Conservation (phyloP, 2,888 invertebrate genomes). For the Tanytarsus gracilentus region DNA sequence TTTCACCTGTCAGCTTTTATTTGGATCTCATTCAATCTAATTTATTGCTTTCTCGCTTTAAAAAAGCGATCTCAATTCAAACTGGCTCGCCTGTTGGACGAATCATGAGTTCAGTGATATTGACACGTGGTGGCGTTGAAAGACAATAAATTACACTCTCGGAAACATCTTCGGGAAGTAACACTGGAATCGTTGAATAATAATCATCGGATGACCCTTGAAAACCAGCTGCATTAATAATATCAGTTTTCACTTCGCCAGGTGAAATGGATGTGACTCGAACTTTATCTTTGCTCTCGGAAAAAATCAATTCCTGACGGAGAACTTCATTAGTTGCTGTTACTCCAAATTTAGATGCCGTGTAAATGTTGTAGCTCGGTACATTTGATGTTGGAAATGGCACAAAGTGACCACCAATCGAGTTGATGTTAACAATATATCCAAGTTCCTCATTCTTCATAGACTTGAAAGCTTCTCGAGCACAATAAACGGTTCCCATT, state of each 20-base stretch:
- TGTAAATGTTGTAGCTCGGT: constrained; percentile 7
- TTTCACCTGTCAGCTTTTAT: too few species aligned
- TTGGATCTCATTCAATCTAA: neutral
- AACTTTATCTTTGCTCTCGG: constrained; percentile 4
- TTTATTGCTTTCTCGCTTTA: neutral
- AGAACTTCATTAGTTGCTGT: constrained; percentile 19
- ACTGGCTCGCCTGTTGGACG: constrained; percentile 6
- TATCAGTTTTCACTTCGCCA: constrained; percentile 40
- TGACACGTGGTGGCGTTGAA: constrained; percentile 9
- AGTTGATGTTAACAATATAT: constrained; percentile 42
- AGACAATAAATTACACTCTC: constrained; percentile 35
- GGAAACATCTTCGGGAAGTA: constrained; percentile 35
- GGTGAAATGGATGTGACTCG: constrained; percentile 37
- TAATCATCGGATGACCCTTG: neutral
- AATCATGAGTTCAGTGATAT: constrained; percentile 18
- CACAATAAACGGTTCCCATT: constrained; percentile 44
- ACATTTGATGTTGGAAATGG: constrained; percentile 6
- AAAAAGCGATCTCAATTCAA: neutral
- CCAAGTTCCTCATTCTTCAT: constrained; percentile 40
- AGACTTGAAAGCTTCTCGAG: constrained; percentile 47
- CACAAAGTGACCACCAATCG: constrained; percentile 5
- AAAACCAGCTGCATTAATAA: constrained; percentile 33
- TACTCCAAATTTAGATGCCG: constrained; percentile 16
- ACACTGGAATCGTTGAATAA: constrained; percentile 30
- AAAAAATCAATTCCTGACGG: constrained; percentile 6